Conservation (phyloP, 2,797 vertebrate species). For the Cryptoprocta ferox region DNA sequence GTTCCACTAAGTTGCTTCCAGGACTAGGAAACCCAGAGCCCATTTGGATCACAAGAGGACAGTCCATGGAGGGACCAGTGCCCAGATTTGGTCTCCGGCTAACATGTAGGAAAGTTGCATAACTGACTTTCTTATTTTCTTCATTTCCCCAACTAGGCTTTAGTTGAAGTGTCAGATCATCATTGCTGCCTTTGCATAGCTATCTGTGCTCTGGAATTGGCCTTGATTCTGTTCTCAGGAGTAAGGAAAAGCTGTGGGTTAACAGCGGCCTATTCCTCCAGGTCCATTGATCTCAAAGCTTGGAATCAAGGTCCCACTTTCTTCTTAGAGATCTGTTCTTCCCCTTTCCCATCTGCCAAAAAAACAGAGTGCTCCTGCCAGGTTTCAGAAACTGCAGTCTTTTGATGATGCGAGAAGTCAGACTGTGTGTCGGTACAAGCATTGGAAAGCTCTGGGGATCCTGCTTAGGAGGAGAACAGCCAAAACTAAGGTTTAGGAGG, state of each 20-base stretch:
- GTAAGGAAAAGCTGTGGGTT: not conserved
- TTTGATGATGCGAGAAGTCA: slow-evolving; percentile 68
- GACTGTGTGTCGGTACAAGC: slow-evolving; percentile 67
- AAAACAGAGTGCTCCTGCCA: not conserved
- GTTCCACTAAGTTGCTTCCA: not conserved
- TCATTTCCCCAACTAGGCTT: not conserved
- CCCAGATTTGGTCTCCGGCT: not conserved
- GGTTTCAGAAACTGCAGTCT: slow-evolving; percentile 50
- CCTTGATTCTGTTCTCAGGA: not conserved
- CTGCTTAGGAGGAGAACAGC: slow-evolving; percentile 45
- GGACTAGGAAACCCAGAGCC: not conserved
- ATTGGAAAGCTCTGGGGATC: slow-evolving; percentile 60
- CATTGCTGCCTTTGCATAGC: not conserved
- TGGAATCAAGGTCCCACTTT: slow-evolving; percentile 26
- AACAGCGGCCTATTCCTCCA: not conserved
- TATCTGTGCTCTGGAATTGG: not conserved
- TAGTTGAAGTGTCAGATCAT: not conserved
- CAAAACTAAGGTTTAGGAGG: slow-evolving; percentile 50
- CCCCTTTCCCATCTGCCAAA: slow-evolving; percentile 10
- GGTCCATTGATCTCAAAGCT: not conserved
- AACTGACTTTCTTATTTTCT: not conserved
- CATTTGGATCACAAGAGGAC: not conserved
- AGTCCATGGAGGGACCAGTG: not conserved
- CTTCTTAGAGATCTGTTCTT: slow-evolving; percentile 31
- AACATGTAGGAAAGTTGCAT: not conserved